A percentile compares a stretch with the other conserved stretches of the same genome.
These are phyloP conservation scores for Ecliptopera silaceata DNA, from an alignment of 2,888 invertebrate species.

Conservation along the genomic window DNA sequence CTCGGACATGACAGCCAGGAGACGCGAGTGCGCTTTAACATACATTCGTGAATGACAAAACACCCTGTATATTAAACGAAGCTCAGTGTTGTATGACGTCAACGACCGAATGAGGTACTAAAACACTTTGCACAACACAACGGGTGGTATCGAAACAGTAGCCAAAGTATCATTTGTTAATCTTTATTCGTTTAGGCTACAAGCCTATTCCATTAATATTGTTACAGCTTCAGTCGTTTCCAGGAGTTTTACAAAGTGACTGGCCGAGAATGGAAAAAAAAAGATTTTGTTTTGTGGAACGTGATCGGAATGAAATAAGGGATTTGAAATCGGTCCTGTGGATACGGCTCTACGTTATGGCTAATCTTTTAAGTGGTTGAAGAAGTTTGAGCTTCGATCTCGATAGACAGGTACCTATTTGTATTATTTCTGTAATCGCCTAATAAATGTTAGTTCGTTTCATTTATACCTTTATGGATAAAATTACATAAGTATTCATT, in stretches of 20 bases:
- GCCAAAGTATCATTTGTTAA: constrained; percentile 13
- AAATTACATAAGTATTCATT: no score
- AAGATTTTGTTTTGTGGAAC: constrained; percentile 27
- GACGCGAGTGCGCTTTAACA: no score
- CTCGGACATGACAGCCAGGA: no score
- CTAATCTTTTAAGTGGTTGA: constrained; percentile 14
- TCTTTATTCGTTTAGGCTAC: constrained; percentile 15
- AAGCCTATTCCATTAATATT: constrained; percentile 23
- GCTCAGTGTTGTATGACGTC: background rate
- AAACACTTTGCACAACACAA: background rate
- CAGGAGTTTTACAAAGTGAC: constrained; percentile 22
- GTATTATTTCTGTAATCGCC: no score
- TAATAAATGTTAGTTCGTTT: no score
- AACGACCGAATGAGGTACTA: background rate
- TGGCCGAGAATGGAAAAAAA: constrained; percentile 13
- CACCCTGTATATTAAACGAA: background rate
- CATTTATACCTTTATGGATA: no score
- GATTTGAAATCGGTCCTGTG: constrained; percentile 13
- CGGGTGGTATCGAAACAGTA: background rate
- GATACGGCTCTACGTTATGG: constrained; percentile 5
- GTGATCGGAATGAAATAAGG: constrained; percentile 22
- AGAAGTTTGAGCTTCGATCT: background rate
- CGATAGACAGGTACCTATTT: background rate
- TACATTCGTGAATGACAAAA: no score
- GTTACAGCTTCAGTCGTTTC: constrained; percentile 10